Evolutionary conservation across 1,140 invertebrate species (phyloP), one percentile per base, ranked within the genome.

Genomic region (Pantala flavescens): DNA sequence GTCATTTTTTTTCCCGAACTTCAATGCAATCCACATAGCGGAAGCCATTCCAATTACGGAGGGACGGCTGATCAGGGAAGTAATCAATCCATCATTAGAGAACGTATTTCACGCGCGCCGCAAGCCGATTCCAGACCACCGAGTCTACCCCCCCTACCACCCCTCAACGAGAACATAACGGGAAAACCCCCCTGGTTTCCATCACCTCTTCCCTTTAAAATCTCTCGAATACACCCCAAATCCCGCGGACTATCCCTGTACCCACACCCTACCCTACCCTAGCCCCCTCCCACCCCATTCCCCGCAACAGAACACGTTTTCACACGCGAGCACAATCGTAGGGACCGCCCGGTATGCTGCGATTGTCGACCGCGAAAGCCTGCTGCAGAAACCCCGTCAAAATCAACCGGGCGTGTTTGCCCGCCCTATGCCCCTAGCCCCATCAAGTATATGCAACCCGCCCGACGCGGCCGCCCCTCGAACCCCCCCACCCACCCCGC

Each of bases 61-160:
- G 49, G 49, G 49, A 63, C 49, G 14, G 49, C 49, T 63, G 49
- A 63, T 63, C 49, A 63, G 49, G 3, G 12, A 63, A 63, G 49
- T 63, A 63, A 63, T 63, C 49, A 63, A 63, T 63, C 49, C 49
- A 63, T 63, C 49, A 63, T 63, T 63, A 63, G 49, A 63, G 49
- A 63, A 12, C 49, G 49, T 63, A 63, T 63, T 63, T 63, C 49
- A 63, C n/a, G 49, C 49, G 14, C 49, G 14, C 49, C 49, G 49
- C 14, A 63, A 63, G 49, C 49, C 49, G 49, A 63, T 63, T 63
- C 49, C 49, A 63, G 49, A 19, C 49, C 49, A 63, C 49, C 49
- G 49, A 63, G 12, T 12, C 49, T 63, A 16, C 43, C 9, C 43
- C 43, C 43, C 16, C 43, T 16, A 11, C 49, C 49, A 63, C 16